Base-by-base conservation (phyloP, 1,140 invertebrate genomes). In the Antheraea mylitta region DNA sequence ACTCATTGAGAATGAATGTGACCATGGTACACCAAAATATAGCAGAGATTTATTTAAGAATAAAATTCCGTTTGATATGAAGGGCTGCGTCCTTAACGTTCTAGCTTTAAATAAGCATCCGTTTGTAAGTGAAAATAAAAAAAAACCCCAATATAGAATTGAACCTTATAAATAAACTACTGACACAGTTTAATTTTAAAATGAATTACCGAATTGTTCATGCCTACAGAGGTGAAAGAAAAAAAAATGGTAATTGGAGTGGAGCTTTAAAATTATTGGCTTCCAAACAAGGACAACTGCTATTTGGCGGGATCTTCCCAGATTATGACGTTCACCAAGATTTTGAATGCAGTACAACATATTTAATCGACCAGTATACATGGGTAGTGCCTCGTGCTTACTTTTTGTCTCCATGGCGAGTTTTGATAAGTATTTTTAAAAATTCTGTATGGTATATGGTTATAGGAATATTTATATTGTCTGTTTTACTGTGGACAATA, bases 231-330 rank as follows among this genome's bases (percentile, higher is more conserved):
- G 93, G 93, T 6, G 92, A 93, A 59, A 77, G 87, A 73, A 37
- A 79, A 18, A 67, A 79, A 36, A 65, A 73, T 62, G 81, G 81
- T 16, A 58, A 69, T 5, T 94, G 93, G 93, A 82, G 83, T 36
- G 93, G 92, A 0, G 80, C 91, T n/a, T 76, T 94, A 45, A 85
- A 81, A 1, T 72, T 85, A 11, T 58, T 94, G 0, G 67, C 73
- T 11, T 71, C 79, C 0, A 89, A 86, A 64, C 82, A 87, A 68
- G 93, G 90, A 4, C 86, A 94, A 22, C 85, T 94, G 4, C 73
- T 93, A 7, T 70, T 94, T 11, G 93, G 93, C 3, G 93, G 92
- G 38, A 93, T 90, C 68, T 94, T 90, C 81, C 93, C 93, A 18
- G 93, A 94, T 76, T 92, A 92, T 69, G 92, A 93, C 70, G 89